Conservation (phyloP, 2,888 invertebrate species). For the Diarsia brunnea region DNA sequence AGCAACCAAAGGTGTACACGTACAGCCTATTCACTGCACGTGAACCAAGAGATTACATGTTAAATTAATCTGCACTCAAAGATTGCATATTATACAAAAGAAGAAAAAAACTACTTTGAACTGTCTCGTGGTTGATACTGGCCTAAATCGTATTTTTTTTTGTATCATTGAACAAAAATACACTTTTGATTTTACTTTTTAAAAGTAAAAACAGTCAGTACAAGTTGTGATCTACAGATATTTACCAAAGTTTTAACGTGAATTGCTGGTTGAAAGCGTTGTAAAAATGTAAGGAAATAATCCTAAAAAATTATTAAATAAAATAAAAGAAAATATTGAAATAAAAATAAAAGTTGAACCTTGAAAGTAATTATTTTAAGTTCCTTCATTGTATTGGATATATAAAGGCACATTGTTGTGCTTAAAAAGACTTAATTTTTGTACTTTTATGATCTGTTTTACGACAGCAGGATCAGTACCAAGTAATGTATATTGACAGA, state of each 20-base stretch:
- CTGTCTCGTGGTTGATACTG: no score
- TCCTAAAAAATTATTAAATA: no score
- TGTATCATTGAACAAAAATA: no score
- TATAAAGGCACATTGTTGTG: not conserved
- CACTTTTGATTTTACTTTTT: no score
- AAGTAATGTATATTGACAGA: conserved; percentile 1
- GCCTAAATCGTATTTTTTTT: not conserved
- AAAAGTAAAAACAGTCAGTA: not conserved
- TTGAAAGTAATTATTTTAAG: no score
- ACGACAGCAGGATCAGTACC: not conserved
- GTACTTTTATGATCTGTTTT: not conserved
- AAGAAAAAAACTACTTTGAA: not conserved
- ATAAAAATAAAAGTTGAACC: no score
- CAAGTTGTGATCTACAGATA: conserved; percentile 6
- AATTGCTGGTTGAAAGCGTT: conserved; percentile 28
- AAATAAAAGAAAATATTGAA: no score
- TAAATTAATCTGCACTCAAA: not conserved
- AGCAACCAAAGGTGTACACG: not conserved
- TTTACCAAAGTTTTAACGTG: conserved; percentile 14
- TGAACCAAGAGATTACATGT: not conserved
- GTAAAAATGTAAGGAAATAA: no score
- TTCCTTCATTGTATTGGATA: not conserved
- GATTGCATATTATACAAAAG: no score
- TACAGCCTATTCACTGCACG: not conserved
- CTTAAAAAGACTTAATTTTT: not conserved